These are phyloP conservation scores for Otolemur crassicaudatus DNA, from an alignment of 2,797 vertebrate genomes.

Conservation along the genomic window DNA sequence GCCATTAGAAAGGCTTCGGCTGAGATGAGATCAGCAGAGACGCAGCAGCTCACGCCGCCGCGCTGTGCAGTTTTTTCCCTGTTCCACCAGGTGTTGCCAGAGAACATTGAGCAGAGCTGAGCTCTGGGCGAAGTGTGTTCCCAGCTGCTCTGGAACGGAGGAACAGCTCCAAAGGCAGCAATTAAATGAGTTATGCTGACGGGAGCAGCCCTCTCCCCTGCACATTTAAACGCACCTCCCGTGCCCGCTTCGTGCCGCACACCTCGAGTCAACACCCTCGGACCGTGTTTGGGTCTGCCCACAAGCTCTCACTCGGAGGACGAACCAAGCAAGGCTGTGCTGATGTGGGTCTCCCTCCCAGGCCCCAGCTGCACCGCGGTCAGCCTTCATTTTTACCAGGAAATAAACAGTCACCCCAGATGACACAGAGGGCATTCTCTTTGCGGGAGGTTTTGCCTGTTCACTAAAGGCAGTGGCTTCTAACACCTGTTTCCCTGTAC, in stretches of 20 bases:
- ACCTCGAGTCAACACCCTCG: background rate
- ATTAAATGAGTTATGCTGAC: slow-evolving; percentile 14
- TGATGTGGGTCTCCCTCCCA: background rate
- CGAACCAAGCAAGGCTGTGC: background rate
- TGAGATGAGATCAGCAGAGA: background rate
- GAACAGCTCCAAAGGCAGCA: background rate
- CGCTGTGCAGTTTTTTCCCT: slow-evolving; percentile 88
- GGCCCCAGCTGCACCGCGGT: background rate
- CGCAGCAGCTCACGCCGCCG: background rate
- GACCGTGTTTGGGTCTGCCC: background rate
- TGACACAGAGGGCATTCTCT: background rate
- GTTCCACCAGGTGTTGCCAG: slow-evolving; percentile 93
- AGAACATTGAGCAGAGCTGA: slow-evolving; percentile 86
- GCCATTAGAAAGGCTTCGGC: background rate
- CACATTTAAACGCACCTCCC: background rate
- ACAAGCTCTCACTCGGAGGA: too few relatives aligned
- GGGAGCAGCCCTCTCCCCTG: background rate
- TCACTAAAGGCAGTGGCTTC: background rate
- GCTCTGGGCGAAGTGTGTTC: slow-evolving; percentile 71
- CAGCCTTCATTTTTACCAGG: background rate
- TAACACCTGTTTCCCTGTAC: background rate
- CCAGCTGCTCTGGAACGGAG: slow-evolving; percentile 63
- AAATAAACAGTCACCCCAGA: background rate
- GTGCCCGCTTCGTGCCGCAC: background rate
- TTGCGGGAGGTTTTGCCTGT: background rate